These are phyloP conservation scores for Agelas oroides DNA, from an alignment of 37 sponge, comb jelly and placozoan genomes.

Conservation along the genomic window DNA sequence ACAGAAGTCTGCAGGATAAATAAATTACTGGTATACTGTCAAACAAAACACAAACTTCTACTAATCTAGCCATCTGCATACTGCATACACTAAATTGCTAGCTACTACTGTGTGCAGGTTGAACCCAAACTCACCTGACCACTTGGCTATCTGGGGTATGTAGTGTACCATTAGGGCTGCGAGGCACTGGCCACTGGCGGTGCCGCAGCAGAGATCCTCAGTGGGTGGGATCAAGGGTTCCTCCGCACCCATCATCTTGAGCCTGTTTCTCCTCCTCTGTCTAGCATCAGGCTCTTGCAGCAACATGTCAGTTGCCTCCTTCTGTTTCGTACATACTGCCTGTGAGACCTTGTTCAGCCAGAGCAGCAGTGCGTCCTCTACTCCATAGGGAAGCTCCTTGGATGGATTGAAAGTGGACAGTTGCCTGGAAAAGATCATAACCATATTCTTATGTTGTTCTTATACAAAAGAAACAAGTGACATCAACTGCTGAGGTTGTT, in stretches of 20 bases:
- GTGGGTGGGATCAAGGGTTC: background rate
- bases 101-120: background rate
- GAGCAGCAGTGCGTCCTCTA: slow-evolving; percentile 68
- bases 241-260: background rate
- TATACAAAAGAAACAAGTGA: no score
- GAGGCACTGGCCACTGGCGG: slow-evolving; percentile 56
- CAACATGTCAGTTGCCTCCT: background rate
- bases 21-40: no score
- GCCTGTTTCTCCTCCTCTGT: slow-evolving; percentile 21
- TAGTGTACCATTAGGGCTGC: slow-evolving; percentile 49
- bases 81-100: background rate
- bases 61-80: background rate
- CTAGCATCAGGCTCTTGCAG: slow-evolving; percentile 8
- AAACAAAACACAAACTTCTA: background rate
- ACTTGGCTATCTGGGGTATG: background rate
- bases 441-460: background rate
- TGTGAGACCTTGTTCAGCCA: slow-evolving; percentile 82
- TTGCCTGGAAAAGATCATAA: background rate
- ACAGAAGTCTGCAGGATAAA: slow-evolving; percentile 42
- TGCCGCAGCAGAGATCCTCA: background rate
- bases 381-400: slow-evolving; percentile 61
- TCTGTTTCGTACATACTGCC: background rate
- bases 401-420: slow-evolving; percentile 54
- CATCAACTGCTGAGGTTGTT: no score
- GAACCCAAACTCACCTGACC: slow-evolving; percentile 17